Evolutionary conservation across 2,888 invertebrate species (phyloP).

Genomic region (Hipparchia sbordonii): DNA sequence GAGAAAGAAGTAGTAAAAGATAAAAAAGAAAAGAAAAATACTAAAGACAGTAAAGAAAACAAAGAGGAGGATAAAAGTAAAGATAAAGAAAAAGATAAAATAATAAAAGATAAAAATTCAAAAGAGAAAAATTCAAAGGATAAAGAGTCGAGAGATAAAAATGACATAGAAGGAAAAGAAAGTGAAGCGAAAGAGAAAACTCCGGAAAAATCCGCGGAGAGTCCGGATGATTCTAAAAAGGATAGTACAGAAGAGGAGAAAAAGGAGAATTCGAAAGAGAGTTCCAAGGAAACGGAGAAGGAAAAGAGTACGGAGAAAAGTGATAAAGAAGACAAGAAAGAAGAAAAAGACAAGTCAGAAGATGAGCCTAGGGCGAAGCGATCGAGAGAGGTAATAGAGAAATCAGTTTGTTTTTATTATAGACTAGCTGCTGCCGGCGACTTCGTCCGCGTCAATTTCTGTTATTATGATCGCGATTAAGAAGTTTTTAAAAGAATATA

Average conservation of each 20-base stretch:
- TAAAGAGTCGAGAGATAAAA: conserved; percentile 29
- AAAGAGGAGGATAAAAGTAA: conserved; percentile 36
- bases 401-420: not conserved
- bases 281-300: conserved; percentile 36
- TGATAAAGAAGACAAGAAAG: conserved; percentile 40
- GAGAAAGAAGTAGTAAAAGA: conserved; percentile 30
- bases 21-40: conserved; percentile 23
- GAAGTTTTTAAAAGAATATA: too few relatives aligned
- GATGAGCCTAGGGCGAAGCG: conserved; percentile 73
- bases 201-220: conserved; percentile 26
- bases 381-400: conserved; percentile 67
- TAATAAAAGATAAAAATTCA: conserved; percentile 35
- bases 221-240: conserved; percentile 23
- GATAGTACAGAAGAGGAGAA: conserved; percentile 16
- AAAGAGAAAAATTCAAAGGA: conserved; percentile 24
- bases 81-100: conserved; percentile 30
- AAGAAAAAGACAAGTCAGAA: conserved; percentile 50
- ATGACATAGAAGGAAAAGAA: conserved; percentile 19
- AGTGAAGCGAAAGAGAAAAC: conserved; percentile 24
- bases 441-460: too few relatives aligned
- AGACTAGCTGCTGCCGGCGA: too few relatives aligned
- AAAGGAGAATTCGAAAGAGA: conserved; percentile 22
- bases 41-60: conserved; percentile 35
- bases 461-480: too few relatives aligned
- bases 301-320: conserved; percentile 30